phyloP scores from a whole-genome alignment of 1,140 invertebrate genomes.

The Aphaenogaster floridana region DNA sequence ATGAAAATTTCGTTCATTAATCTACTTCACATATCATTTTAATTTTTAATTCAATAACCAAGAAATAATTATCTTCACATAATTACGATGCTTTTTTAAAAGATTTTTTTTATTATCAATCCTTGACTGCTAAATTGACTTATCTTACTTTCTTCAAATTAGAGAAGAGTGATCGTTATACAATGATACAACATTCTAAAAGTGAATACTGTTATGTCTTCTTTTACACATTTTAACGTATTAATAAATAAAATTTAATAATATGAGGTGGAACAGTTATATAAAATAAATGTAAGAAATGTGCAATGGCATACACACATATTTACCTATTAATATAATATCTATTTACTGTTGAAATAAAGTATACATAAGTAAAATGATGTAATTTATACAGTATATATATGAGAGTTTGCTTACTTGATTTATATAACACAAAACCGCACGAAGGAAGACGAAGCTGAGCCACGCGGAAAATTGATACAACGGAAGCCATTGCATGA shows the following conservation, averaged over 20 bases:
- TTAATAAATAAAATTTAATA: neutral
- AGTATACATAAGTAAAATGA: neutral
- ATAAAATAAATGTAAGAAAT: conserved; percentile 1
- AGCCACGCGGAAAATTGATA: conserved; percentile 54
- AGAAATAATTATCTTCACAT: neutral
- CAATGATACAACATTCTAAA: neutral
- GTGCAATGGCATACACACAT: neutral
- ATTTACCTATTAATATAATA: neutral
- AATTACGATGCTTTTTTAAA: neutral
- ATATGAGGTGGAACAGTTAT: neutral
- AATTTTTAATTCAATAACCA: neutral
- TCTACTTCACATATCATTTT: neutral
- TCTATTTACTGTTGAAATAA: neutral
- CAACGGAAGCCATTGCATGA: conserved; percentile 56
- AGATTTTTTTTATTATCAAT: neutral
- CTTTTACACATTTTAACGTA: neutral
- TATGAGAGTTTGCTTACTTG: neutral
- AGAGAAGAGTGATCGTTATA: neutral
- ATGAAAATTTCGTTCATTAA: neutral
- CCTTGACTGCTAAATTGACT: neutral
- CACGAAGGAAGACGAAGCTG: conserved; percentile 17
- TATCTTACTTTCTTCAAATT: neutral
- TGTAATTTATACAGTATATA: neutral
- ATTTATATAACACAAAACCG: conserved; percentile 46
- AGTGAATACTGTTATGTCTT: neutral